A percentile compares a stretch with the other conserved stretches of the same genome.
phyloP scores from a whole-genome alignment of 92 coral and sea anemone genomes.

The Bergia puertoricense region DNA sequence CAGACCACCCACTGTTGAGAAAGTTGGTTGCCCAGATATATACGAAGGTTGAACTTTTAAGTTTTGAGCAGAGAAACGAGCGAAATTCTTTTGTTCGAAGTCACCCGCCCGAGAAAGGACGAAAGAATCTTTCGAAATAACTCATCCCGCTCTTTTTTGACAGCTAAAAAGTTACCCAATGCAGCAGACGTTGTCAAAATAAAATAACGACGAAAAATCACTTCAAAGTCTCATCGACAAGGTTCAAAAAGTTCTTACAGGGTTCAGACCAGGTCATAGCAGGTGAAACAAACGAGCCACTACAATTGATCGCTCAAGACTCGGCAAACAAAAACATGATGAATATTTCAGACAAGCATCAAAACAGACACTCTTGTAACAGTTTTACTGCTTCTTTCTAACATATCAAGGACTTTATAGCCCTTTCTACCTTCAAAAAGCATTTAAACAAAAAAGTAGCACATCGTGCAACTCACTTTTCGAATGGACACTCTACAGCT shows the following conservation, averaged over 20 bases:
- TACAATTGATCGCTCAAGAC: conserved; percentile 9
- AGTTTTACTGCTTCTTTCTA: conserved; percentile 11
- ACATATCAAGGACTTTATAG: conserved; percentile 29
- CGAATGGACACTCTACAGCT: conserved; percentile 95
- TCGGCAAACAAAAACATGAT: conserved; percentile 24
- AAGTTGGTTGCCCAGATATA: neutral
- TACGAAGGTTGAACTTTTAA: neutral
- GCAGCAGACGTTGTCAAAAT: neutral
- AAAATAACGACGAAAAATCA: neutral
- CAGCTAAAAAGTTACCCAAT: neutral
- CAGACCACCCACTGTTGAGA: conserved; percentile 13
- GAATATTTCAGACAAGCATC: conserved; percentile 28
- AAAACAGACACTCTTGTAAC: conserved; percentile 6
- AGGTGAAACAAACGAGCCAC: conserved; percentile 33
- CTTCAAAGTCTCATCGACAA: neutral
- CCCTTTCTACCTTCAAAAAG: conserved; percentile 21
- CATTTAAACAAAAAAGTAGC: neutral
- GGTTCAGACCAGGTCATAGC: conserved; percentile 7
- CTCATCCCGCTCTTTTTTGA: neutral
- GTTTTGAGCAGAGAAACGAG: neutral
- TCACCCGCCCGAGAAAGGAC: neutral
- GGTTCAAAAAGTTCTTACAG: neutral
- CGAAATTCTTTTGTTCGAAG: conserved; percentile 4
- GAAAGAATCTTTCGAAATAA: neutral
- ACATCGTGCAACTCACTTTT: conserved; percentile 69